phyloP scores from a whole-genome alignment of 2,888 invertebrate genomes.

The Eudasyphora cyanicolor region DNA sequence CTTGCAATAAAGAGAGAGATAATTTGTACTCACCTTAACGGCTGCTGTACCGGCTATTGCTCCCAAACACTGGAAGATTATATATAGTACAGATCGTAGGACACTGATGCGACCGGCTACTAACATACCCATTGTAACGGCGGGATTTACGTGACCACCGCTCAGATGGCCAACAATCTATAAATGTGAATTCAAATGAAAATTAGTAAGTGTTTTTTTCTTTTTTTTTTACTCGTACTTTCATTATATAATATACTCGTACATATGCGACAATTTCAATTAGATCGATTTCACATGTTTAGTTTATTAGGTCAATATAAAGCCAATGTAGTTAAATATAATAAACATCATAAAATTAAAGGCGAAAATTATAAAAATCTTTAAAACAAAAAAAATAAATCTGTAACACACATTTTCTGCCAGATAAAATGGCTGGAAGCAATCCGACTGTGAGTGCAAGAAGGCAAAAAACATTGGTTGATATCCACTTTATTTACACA shows the following conservation, averaged over 20 bases:
- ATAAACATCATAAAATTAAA: too few species aligned
- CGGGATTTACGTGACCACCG: constrained; percentile 96
- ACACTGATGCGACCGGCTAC: constrained; percentile 89
- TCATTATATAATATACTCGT: background rate
- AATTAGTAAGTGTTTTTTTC: background rate
- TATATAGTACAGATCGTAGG: constrained; percentile 88
- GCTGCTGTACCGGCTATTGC: constrained; percentile 89
- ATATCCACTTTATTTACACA: too few species aligned
- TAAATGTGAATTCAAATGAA: constrained; percentile 39
- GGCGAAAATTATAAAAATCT: too few species aligned
- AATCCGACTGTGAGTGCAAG: too few species aligned
- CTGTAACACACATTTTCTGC: too few species aligned
- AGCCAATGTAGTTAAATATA: too few species aligned
- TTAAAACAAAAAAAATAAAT: too few species aligned
- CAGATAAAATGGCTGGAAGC: too few species aligned
- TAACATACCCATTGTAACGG: constrained; percentile 91
- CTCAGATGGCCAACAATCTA: constrained; percentile 92
- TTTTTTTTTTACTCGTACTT: background rate
- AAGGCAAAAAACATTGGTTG: too few species aligned
- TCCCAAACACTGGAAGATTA: constrained; percentile 91
- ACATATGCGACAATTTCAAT: background rate
- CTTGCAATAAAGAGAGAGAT: background rate
- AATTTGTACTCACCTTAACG: constrained; percentile 82
- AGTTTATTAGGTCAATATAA: too few species aligned
- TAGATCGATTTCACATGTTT: background rate